Evolutionary conservation across 1,140 invertebrate species (phyloP).

Genomic region (Rhagoletis pomonella): DNA sequence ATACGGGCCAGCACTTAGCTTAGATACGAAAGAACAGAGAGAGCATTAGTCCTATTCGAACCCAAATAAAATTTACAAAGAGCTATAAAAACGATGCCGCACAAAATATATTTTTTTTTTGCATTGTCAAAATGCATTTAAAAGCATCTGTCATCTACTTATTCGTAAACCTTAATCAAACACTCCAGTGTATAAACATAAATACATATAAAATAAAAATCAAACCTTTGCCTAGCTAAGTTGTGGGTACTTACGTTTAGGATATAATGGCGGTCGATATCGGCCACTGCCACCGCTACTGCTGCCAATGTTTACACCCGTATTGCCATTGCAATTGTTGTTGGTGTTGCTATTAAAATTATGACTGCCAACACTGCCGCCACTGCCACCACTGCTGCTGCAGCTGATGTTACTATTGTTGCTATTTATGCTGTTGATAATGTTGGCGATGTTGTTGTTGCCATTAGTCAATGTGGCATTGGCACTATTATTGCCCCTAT

Average conservation of each 20-base stretch:
- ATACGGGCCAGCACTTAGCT: too few relatives aligned
- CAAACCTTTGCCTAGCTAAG: background rate
- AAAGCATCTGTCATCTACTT: too few relatives aligned
- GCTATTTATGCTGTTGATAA: constrained; percentile 38
- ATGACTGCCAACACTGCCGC: constrained; percentile 21
- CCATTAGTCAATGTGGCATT: constrained; percentile 46
- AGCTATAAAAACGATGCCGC: too few relatives aligned
- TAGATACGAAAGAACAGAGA: too few relatives aligned
- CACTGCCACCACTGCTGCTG: background rate
- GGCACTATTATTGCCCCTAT: background rate
- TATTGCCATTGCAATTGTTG: constrained; percentile 45
- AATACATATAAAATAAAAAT: background rate
- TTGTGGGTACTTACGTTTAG: constrained; percentile 53
- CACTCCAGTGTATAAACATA: background rate
- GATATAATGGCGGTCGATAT: constrained; percentile 56
- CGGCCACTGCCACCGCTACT: constrained; percentile 18
- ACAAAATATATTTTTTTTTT: too few relatives aligned
- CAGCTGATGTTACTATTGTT: constrained; percentile 14
- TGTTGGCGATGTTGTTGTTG: constrained; percentile 41
- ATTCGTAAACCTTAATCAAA: too few relatives aligned
- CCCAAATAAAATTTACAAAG: too few relatives aligned
- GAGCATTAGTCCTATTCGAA: too few relatives aligned
- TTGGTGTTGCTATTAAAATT: constrained; percentile 52
- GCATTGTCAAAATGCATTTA: too few relatives aligned
- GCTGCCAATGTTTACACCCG: background rate